phyloP scores from a whole-genome alignment of 2,888 invertebrate genomes.

The Tenthredo mesomela region DNA sequence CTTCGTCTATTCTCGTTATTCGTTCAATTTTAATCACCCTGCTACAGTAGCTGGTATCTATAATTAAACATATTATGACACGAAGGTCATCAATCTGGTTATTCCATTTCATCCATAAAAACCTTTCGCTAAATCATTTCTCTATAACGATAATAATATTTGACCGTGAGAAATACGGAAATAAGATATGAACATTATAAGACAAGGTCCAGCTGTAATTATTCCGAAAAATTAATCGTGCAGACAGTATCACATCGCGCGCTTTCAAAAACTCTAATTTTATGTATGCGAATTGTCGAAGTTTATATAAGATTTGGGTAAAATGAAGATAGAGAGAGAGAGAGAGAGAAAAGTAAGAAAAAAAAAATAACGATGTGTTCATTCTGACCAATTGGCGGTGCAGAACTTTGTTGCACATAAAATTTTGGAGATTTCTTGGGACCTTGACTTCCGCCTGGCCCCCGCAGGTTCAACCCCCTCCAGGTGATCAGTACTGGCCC shows the following conservation, averaged over 20 bases:
- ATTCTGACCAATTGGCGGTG: neutral
- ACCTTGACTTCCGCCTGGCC: slow-evolving; percentile 55
- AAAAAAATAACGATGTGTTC: neutral
- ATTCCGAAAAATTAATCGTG: too few species aligned
- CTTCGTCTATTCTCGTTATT: neutral
- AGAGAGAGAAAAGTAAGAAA: neutral
- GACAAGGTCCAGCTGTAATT: neutral
- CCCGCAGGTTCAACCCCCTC: slow-evolving; percentile 59
- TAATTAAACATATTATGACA: neutral
- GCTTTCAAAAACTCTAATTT: neutral
- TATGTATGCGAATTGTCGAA: neutral
- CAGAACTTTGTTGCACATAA: neutral
- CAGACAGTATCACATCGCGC: too few species aligned
- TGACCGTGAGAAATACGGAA: neutral
- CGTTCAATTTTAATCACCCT: neutral
- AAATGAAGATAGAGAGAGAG: neutral
- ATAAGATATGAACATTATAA: neutral
- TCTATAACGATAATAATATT: neutral
- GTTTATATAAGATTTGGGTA: too few species aligned
- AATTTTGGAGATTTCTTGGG: neutral
- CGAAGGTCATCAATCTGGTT: neutral
- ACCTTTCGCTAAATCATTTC: slow-evolving; percentile 16
- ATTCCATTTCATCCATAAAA: neutral
- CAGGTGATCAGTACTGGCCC: slow-evolving; percentile 56
- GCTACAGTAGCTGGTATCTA: neutral